These are phyloP conservation scores for Choristoneura fumiferana DNA, from an alignment of 1,140 invertebrate species.

Conservation along the genomic window DNA sequence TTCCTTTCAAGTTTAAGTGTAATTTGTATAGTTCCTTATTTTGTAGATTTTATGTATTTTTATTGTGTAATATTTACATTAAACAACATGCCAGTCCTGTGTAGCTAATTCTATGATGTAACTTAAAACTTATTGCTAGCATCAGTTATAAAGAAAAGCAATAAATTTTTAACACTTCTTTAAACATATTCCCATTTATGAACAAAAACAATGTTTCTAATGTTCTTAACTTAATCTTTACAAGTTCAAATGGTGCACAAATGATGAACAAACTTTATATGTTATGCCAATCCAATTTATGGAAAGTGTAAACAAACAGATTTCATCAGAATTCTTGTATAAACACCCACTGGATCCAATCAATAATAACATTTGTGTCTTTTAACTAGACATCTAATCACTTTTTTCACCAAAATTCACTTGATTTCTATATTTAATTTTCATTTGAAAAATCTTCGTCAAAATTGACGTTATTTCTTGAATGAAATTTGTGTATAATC, in stretches of 20 bases:
- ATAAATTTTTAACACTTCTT: constrained; percentile 40
- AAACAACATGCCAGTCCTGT: constrained; percentile 30
- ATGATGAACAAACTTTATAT: constrained; percentile 39
- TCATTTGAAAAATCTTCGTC: no score
- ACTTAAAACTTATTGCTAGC: constrained; percentile 57
- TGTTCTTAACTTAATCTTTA: constrained; percentile 28
- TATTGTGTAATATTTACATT: constrained; percentile 36
- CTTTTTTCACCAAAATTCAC: no score
- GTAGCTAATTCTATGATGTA: constrained; percentile 24
- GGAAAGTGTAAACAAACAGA: no score
- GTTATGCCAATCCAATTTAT: no score
- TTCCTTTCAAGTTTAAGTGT: constrained; percentile 65
- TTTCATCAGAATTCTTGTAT: no score
- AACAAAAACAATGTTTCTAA: constrained; percentile 24
- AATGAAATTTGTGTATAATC: no score
- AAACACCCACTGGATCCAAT: no score
- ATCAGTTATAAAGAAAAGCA: constrained; percentile 58
- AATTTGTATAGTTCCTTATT: constrained; percentile 74
- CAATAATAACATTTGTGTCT: no score
- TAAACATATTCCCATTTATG: constrained; percentile 24
- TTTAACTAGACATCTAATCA: no score
- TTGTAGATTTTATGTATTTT: constrained; percentile 55
- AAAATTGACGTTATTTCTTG: no score
- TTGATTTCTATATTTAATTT: no score
- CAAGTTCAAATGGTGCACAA: constrained; percentile 36